phyloP scores from a whole-genome alignment of 1,140 invertebrate genomes.

The Apocrypta bakeri region DNA sequence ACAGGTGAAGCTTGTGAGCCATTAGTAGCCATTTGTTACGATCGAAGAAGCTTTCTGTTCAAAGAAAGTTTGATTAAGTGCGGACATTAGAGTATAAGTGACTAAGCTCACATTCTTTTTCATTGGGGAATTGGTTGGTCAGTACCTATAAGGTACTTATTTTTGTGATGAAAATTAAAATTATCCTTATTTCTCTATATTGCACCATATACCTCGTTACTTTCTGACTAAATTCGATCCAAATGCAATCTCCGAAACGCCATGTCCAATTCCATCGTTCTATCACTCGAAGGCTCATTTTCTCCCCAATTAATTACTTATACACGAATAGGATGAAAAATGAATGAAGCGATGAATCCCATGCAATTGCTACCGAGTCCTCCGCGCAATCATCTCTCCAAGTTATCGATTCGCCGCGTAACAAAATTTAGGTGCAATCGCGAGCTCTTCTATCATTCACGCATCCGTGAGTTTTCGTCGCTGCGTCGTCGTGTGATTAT shows the following conservation, averaged over 20 bases:
- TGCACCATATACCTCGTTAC: constrained; percentile 20
- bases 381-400: constrained; percentile 30
- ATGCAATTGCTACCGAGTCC: constrained; percentile 38
- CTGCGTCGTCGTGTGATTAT: background rate
- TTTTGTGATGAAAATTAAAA: background rate
- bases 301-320: constrained; percentile 49
- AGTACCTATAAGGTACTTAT: background rate
- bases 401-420: constrained; percentile 52
- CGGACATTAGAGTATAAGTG: background rate
- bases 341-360: constrained; percentile 30
- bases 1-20: background rate
- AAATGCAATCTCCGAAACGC: background rate
- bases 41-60: background rate
- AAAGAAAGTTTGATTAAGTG: background rate
- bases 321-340: constrained; percentile 32
- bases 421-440: constrained; percentile 65
- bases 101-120: background rate
- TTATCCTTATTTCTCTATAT: background rate
- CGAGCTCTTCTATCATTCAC: constrained; percentile 67
- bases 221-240: constrained; percentile 25
- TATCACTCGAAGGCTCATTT: constrained; percentile 23
- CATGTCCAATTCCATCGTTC: background rate
- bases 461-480: constrained; percentile 55
- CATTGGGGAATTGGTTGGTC: background rate
- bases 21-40: background rate